phyloP scores from a whole-genome alignment of 2,797 vertebrate species.

The Aplochiton taeniatus region DNA sequence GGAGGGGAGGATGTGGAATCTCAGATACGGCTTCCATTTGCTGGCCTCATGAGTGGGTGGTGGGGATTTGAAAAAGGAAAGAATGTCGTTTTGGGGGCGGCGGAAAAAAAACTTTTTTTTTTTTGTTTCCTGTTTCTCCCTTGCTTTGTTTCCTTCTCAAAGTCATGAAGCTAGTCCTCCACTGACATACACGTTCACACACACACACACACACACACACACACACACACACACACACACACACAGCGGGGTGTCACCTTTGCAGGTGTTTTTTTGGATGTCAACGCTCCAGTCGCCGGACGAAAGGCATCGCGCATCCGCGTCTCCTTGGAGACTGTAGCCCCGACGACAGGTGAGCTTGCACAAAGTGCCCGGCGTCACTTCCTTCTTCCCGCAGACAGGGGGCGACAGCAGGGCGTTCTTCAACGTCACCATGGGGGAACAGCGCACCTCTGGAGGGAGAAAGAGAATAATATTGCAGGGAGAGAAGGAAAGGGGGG shows the following conservation, averaged over 20 bases:
- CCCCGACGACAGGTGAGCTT: conserved; percentile 84
- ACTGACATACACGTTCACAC: not conserved
- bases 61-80: conserved; percentile 36
- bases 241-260: conserved; percentile 75
- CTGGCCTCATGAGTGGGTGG: not conserved
- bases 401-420: conserved; percentile 79
- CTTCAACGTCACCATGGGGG: conserved; percentile 73
- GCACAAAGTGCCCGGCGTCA: conserved; percentile 77
- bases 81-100: not conserved
- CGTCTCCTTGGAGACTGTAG: conserved; percentile 82
- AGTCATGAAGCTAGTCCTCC: too few species aligned
- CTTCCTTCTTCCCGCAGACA: conserved; percentile 79
- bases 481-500: not conserved
- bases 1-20: conserved; percentile 6
- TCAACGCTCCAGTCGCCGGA: conserved; percentile 88
- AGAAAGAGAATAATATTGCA: not conserved
- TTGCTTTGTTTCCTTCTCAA: too few species aligned
- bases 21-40: too few species aligned
- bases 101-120: not conserved
- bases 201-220: conserved; percentile 1
- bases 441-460: conserved; percentile 82
- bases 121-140: too few species aligned
- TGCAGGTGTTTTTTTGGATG: conserved; percentile 81
- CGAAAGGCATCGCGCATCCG: conserved; percentile 80
- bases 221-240: conserved; percentile 22